These are phyloP conservation scores for Callaeas wilsoni DNA, from an alignment of 2,113 vertebrate genomes.

Conservation along the genomic window DNA sequence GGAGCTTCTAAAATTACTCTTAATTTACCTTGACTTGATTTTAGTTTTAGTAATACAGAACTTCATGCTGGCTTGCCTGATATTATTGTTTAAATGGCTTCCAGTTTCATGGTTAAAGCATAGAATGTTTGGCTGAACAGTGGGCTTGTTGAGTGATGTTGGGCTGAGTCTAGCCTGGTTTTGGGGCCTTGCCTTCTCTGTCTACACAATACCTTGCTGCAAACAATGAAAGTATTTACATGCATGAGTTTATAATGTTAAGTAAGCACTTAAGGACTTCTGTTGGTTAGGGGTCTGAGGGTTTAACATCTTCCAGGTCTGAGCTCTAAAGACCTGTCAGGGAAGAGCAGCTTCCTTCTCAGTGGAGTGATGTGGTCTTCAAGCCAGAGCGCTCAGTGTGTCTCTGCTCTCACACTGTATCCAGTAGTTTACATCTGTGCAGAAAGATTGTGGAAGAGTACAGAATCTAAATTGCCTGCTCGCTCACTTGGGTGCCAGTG, in stretches of 20 bases:
- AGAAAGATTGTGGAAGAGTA: neutral
- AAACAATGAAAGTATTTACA: neutral
- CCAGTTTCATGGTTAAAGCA: neutral
- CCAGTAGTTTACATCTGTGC: neutral
- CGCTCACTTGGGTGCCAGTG: slow-evolving; percentile 28
- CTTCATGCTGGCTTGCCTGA: neutral
- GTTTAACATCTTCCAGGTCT: neutral
- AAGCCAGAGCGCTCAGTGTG: neutral
- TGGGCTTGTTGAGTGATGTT: neutral
- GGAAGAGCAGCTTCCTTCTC: neutral
- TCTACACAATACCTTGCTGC: neutral
- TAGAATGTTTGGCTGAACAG: neutral
- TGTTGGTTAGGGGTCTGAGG: neutral
- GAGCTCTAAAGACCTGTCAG: neutral
- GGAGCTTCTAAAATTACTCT: neutral
- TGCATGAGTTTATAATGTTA: neutral
- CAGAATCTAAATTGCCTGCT: slow-evolving; percentile 33
- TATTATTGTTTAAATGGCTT: neutral
- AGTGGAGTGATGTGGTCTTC: rapidly evolving
- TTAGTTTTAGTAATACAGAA: neutral
- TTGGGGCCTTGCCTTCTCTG: neutral
- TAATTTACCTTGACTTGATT: neutral
- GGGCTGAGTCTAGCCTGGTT: neutral
- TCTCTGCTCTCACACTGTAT: neutral
- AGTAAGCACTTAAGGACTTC: neutral